These are phyloP conservation scores for Scaptodrosophila latifasciaeformis DNA, from an alignment of 2,888 invertebrate genomes.

Conservation along the genomic window DNA sequence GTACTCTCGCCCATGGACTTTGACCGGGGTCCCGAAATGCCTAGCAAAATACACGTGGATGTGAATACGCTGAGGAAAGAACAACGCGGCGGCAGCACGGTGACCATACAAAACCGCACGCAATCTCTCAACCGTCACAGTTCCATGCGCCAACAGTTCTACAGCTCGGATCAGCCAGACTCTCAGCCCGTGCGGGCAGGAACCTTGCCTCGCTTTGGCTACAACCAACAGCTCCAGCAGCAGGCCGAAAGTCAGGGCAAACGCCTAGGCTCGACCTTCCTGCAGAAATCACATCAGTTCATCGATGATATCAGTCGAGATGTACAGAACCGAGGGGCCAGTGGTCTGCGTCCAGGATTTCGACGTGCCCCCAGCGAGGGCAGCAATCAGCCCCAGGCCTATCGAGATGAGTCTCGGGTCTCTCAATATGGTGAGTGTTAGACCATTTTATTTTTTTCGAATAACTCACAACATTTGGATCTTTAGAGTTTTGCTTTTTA, in stretches of 20 bases:
- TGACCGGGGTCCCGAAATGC: conserved; percentile 77
- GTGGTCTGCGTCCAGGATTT: conserved; percentile 72
- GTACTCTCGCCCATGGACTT: conserved; percentile 80
- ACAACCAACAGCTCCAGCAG: conserved; percentile 73
- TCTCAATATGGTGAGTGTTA: conserved; percentile 82
- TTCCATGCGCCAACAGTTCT: conserved; percentile 52
- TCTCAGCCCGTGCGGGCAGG: conserved; percentile 76
- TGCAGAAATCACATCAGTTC: conserved; percentile 82
- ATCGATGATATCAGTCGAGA: conserved; percentile 80
- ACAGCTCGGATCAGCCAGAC: conserved; percentile 45
- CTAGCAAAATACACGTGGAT: conserved; percentile 70
- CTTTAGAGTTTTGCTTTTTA: background rate
- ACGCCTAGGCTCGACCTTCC: conserved; percentile 81
- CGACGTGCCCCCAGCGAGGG: conserved; percentile 74
- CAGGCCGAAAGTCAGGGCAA: conserved; percentile 77
- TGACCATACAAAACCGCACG: conserved; percentile 56
- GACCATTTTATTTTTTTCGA: background rate
- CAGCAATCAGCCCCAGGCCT: conserved; percentile 79
- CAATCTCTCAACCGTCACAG: conserved; percentile 71
- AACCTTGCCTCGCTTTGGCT: conserved; percentile 79
- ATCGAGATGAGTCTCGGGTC: conserved; percentile 82
- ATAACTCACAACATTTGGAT: background rate
- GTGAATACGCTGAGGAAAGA: conserved; percentile 57
- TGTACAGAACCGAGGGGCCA: conserved; percentile 70
- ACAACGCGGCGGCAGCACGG: conserved; percentile 59